Percentiles rank a stretch among this genome's conserved stretches.
Conservation (phyloP, 2,797 vertebrate genomes). For the Spizella passerina region DNA sequence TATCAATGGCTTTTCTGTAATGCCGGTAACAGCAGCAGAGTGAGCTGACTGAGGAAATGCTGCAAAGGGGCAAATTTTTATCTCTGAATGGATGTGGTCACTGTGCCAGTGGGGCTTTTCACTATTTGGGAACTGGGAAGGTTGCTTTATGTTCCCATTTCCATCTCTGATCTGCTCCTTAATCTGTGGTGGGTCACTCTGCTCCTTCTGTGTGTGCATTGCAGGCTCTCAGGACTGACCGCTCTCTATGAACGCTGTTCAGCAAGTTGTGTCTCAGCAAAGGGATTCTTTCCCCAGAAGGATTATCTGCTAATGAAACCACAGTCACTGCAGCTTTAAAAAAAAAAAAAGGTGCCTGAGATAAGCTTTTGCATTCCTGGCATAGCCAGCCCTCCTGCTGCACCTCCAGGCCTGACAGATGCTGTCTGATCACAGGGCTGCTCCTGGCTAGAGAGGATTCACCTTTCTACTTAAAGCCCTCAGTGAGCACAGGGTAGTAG, state of each 20-base stretch:
- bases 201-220: neutral
- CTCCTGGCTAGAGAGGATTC: neutral
- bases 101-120: neutral
- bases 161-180: neutral
- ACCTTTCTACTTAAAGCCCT: neutral
- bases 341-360: neutral
- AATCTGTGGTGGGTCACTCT: neutral
- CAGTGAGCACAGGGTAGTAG: neutral
- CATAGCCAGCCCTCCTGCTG: neutral
- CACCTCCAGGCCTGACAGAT: conserved; percentile 34
- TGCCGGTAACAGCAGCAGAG: neutral
- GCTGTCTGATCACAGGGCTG: neutral
- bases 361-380: neutral
- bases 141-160: neutral
- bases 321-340: neutral
- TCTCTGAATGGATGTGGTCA: neutral
- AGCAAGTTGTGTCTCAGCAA: rapidly evolving
- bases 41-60: neutral
- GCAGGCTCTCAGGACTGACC: neutral
- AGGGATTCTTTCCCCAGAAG: neutral
- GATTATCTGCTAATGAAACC: neutral
- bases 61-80: neutral
- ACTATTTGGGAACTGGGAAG: neutral
- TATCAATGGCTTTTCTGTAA: neutral
- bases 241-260: rapidly evolving